Evolutionary conservation across 2,113 vertebrate species (phyloP).

Genomic region (Platysteira castanea): DNA sequence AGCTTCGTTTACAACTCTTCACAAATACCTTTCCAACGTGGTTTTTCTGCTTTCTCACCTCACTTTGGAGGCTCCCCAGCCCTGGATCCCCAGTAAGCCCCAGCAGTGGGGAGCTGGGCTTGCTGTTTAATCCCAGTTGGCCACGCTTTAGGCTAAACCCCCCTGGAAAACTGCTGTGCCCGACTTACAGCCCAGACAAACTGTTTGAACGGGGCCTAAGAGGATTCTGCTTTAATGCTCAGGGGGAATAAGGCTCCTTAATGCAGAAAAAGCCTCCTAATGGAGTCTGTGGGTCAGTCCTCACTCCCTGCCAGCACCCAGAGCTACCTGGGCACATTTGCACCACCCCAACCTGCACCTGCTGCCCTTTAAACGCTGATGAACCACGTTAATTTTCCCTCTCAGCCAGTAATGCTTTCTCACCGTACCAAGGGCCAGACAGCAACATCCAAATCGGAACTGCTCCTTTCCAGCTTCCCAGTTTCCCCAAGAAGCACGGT

Average conservation of each 20-base stretch:
- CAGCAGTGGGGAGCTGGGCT: neutral
- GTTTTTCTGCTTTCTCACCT: neutral
- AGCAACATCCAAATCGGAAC: neutral
- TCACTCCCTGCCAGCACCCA: neutral
- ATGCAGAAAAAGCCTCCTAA: slow-evolving; percentile 5
- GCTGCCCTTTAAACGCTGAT: neutral
- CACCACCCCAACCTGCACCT: neutral
- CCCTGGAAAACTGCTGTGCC: neutral
- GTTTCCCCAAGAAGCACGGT: neutral
- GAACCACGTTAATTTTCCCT: neutral
- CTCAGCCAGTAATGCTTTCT: slow-evolving; percentile 1
- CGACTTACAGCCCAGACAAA: neutral
- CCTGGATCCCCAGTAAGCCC: neutral
- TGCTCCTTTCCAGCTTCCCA: slow-evolving; percentile 11
- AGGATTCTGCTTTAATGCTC: slow-evolving; percentile 56
- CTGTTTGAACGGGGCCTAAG: slow-evolving; percentile 21
- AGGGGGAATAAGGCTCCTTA: slow-evolving; percentile 30
- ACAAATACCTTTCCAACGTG: fast-evolving
- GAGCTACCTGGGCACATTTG: neutral
- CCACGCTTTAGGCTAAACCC: neutral
- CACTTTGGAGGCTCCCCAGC: neutral
- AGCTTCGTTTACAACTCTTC: neutral
- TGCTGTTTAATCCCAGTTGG: slow-evolving; percentile 14
- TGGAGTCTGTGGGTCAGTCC: neutral
- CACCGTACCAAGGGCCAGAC: neutral